phyloP scores from a whole-genome alignment of 2,113 vertebrate genomes.

The Elanoides forficatus region DNA sequence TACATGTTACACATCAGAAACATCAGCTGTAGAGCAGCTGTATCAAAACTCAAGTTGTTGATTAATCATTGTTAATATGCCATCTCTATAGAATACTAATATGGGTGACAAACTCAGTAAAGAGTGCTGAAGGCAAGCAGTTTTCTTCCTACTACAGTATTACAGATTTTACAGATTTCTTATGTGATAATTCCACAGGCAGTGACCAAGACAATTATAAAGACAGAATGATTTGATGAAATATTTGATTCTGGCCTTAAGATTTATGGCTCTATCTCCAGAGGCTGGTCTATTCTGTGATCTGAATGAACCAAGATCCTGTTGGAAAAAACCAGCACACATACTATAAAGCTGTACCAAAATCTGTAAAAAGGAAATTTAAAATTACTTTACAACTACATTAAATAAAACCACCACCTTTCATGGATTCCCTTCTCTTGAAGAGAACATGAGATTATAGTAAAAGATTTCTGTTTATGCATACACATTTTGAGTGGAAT shows the following conservation, averaged over 20 bases:
- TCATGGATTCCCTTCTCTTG: neutral
- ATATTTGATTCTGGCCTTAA: neutral
- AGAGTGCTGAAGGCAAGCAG: neutral
- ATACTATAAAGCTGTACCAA: neutral
- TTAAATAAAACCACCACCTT: neutral
- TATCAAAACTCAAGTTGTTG: neutral
- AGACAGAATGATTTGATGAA: neutral
- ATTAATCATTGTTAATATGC: neutral
- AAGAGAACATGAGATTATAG: neutral
- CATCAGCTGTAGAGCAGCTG: neutral
- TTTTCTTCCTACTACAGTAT: neutral
- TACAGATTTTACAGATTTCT: neutral
- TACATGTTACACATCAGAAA: neutral
- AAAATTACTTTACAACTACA: neutral
- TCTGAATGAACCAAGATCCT: neutral
- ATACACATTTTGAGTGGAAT: neutral
- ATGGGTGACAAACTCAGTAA: neutral
- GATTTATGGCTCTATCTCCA: neutral
- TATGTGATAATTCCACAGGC: neutral
- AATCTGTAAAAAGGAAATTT: neutral
- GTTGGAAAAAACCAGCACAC: neutral
- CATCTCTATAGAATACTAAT: neutral
- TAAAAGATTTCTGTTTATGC: neutral
- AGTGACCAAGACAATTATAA: neutral
- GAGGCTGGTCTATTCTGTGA: neutral